Conservation (phyloP, 2,888 invertebrate species). For the Sisyra terminalis region DNA sequence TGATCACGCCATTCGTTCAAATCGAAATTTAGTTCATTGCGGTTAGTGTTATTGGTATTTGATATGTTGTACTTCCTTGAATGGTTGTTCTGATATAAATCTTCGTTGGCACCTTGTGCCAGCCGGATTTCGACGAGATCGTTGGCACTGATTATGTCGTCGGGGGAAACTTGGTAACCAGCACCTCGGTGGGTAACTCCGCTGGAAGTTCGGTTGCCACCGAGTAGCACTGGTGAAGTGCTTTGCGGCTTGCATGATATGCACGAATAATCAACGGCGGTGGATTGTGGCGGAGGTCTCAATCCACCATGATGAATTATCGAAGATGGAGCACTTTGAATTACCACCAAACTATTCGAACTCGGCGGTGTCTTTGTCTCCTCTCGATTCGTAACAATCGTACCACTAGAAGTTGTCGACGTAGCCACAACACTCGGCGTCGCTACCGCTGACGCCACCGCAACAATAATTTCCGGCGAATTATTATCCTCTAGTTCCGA, state of each 20-base stretch:
- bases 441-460: conserved; percentile 24
- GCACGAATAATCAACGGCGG: conserved; percentile 41
- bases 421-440: conserved; percentile 15
- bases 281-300: conserved; percentile 34
- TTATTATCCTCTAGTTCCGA: conserved; percentile 58
- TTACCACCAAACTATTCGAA: conserved; percentile 19
- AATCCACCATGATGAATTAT: conserved; percentile 19
- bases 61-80: conserved; percentile 16
- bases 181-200: too few species aligned
- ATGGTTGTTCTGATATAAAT: not conserved
- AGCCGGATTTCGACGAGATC: too few species aligned
- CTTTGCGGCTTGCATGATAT: not conserved
- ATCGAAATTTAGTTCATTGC: conserved; percentile 41
- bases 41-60: conserved; percentile 3
- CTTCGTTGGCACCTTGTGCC: conserved; percentile 1
- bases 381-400: conserved; percentile 12
- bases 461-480: conserved; percentile 24
- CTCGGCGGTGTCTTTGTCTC: conserved; percentile 22
- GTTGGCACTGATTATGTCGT: not conserved
- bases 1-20: conserved; percentile 89
- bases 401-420: conserved; percentile 17
- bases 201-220: not conserved
- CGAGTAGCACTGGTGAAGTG: conserved; percentile 20
- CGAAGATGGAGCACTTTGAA: conserved; percentile 18
- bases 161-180: not conserved